Conservation (phyloP, 1,140 invertebrate species). For the Dendrolimus punctatus region DNA sequence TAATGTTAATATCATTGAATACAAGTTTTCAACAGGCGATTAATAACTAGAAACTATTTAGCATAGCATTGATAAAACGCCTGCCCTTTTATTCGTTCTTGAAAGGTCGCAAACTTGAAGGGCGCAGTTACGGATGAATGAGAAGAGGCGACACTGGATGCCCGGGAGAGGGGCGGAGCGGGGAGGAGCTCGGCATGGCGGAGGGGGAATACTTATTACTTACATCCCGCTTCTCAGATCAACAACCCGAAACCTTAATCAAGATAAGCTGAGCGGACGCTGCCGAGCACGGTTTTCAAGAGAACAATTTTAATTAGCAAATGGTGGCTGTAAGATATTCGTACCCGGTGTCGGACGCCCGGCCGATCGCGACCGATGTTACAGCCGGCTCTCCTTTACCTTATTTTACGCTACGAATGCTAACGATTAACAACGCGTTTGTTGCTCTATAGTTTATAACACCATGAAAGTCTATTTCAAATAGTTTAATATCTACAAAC, state of each 20-base stretch:
- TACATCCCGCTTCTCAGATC: conserved; percentile 35
- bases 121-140: conserved; percentile 51
- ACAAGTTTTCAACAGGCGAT: too few relatives aligned
- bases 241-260: conserved; percentile 61
- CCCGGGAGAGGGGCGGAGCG: conserved; percentile 24
- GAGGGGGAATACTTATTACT: conserved; percentile 13
- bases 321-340: conserved; percentile 10
- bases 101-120: conserved; percentile 59
- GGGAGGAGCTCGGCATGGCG: conserved; percentile 11
- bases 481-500: too few relatives aligned
- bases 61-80: conserved; percentile 23
- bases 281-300: conserved; percentile 25
- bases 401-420: too few relatives aligned
- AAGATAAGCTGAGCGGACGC: conserved; percentile 45
- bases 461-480: too few relatives aligned
- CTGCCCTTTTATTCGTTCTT: conserved; percentile 36
- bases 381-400: neutral
- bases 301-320: conserved; percentile 35
- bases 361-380: neutral
- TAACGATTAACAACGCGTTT: too few relatives aligned
- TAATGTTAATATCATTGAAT: too few relatives aligned
- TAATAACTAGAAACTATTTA: too few relatives aligned
- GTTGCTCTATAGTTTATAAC: too few relatives aligned
- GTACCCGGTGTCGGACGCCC: neutral
- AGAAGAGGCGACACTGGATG: conserved; percentile 23